Percentiles rank a stretch among this genome's conserved stretches.
Conservation (phyloP, 2,113 vertebrate species). For the Picathartes gymnocephalus region DNA sequence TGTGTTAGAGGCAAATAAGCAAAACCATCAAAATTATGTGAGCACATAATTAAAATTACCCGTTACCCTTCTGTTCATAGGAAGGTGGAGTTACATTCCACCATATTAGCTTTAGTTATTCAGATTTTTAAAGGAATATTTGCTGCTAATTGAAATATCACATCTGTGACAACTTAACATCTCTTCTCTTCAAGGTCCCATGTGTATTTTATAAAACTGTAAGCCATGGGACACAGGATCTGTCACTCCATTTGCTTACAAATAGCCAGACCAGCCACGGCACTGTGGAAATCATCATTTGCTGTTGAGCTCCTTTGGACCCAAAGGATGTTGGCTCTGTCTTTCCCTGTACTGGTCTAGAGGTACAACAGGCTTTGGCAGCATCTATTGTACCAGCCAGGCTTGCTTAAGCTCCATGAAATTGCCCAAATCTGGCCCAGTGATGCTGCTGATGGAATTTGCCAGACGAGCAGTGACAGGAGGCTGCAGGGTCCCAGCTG, state of each 20-base stretch:
- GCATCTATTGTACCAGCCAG: background rate
- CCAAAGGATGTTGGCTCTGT: background rate
- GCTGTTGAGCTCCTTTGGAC: background rate
- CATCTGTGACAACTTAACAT: background rate
- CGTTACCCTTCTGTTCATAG: background rate
- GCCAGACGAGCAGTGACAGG: background rate
- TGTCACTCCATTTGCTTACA: background rate
- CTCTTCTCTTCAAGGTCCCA: background rate
- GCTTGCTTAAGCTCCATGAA: constrained; percentile 29
- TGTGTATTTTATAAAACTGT: background rate
- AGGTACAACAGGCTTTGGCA: constrained; percentile 9
- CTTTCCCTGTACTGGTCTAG: background rate
- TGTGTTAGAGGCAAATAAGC: background rate
- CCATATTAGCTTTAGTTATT: background rate
- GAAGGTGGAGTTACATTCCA: background rate
- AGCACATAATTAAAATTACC: background rate
- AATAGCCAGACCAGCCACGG: background rate
- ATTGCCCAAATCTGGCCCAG: background rate
- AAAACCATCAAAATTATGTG: background rate
- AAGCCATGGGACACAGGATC: background rate
- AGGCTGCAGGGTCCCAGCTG: background rate
- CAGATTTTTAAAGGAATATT: background rate
- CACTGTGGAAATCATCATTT: background rate
- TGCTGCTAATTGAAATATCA: background rate
- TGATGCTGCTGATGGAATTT: background rate